These are phyloP conservation scores for Stigmatopora argus DNA, from an alignment of 2,113 vertebrate genomes.

Conservation along the genomic window DNA sequence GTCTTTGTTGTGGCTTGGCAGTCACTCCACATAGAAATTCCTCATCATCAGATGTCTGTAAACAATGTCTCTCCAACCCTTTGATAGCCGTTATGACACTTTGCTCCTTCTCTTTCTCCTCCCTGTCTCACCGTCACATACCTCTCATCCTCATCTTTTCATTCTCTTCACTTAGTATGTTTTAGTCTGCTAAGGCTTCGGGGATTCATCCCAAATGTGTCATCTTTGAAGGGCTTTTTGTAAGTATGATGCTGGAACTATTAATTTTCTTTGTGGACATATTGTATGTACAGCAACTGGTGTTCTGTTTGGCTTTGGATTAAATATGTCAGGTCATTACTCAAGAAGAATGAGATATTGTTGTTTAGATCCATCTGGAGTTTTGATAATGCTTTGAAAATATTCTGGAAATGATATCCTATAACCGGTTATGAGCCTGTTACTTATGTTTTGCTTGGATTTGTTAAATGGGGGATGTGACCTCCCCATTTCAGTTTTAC, in stretches of 20 bases:
- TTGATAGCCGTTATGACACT: not conserved
- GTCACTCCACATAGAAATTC: conserved; percentile 4
- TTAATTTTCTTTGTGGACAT: not conserved
- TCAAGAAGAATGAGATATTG: conserved; percentile 6
- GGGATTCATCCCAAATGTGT: conserved; percentile 36
- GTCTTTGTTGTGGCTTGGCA: conserved; percentile 49
- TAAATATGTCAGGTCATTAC: conserved; percentile 22
- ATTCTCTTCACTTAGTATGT: conserved; percentile 13
- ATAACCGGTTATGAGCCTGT: conserved; percentile 11
- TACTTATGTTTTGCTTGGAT: conserved; percentile 31
- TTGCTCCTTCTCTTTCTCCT: conserved; percentile 10
- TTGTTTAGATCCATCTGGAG: conserved; percentile 24
- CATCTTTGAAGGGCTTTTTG: conserved; percentile 27
- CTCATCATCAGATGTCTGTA: not conserved
- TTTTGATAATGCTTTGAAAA: conserved; percentile 24
- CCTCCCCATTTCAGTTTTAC: not conserved
- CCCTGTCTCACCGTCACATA: conserved; percentile 12
- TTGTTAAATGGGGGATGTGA: not conserved
- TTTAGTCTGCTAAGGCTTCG: conserved; percentile 15
- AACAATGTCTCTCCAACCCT: conserved; percentile 2
- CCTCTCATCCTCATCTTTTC: conserved; percentile 4
- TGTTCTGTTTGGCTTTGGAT: conserved; percentile 7
- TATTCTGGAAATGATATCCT: conserved; percentile 8
- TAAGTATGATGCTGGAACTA: conserved; percentile 14
- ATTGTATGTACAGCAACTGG: not conserved